A percentile compares a stretch with the other conserved stretches of the same genome.
Conservation (phyloP, 2,797 vertebrate genomes). For the Thunnus albacares region DNA sequence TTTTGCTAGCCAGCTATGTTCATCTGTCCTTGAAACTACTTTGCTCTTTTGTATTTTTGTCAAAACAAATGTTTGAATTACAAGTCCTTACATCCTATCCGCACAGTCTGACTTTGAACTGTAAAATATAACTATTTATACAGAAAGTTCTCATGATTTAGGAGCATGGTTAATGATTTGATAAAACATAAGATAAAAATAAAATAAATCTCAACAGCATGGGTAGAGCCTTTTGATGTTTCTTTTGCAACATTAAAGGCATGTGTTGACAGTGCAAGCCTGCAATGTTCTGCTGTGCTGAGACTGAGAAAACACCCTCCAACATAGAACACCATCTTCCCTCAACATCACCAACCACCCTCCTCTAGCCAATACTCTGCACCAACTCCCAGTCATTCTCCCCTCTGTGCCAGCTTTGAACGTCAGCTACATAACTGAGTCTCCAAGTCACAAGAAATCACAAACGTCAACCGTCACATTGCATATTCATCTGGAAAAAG, state of each 20-base stretch:
- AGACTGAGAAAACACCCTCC: conserved; percentile 69
- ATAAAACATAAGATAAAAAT: conserved; percentile 53
- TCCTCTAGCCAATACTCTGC: conserved; percentile 48
- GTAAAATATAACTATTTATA: conserved; percentile 50
- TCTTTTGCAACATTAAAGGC: conserved; percentile 71
- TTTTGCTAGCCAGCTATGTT: conserved; percentile 1
- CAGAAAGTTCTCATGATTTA: conserved; percentile 15
- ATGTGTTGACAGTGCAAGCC: conserved; percentile 60
- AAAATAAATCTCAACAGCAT: conserved; percentile 45
- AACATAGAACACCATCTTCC: conserved; percentile 70
- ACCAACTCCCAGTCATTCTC: conserved; percentile 33
- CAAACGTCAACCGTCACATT: conserved; percentile 71
- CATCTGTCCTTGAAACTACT: conserved; percentile 26
- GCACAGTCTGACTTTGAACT: conserved; percentile 62
- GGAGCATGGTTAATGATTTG: conserved; percentile 43
- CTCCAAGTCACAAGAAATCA: conserved; percentile 70
- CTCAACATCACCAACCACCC: conserved; percentile 51
- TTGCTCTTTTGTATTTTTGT: conserved; percentile 50
- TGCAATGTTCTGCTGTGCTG: conserved; percentile 64
- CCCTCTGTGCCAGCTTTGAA: conserved; percentile 63
- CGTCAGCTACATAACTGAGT: conserved; percentile 52
- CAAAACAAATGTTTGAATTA: conserved; percentile 26
- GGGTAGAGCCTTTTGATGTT: conserved; percentile 64
- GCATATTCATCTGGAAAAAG: conserved; percentile 64
- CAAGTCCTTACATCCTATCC: conserved; percentile 7